Evolutionary conservation across 2,888 invertebrate genomes (phyloP), one percentile per base, ranked within the genome.

Genomic region (Lacanobia wlatinum): DNA sequence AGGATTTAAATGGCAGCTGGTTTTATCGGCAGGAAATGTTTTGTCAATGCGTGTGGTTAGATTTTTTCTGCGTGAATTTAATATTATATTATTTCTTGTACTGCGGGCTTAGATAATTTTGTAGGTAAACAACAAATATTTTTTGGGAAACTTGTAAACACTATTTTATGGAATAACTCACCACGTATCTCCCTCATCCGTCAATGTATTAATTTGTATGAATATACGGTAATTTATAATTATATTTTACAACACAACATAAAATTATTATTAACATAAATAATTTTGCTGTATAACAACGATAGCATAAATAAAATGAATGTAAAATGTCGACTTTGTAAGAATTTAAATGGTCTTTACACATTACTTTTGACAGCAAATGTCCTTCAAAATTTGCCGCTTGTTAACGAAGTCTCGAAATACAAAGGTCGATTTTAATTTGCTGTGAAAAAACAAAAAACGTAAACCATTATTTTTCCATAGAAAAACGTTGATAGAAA

Each of bases 1-100:
- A 48, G 1, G 38, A 52, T 46, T 53, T 56, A 61, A 81, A 81
- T 78, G 78, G 77, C 64, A 48, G 46, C 21, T 40, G 61, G 61
- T 50, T 56, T 71, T 59, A 43, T 48, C 46, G 61, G 5, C 16
- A 71, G 23, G n/a, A 63, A 62, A 78, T 38, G 18, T 58, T 59
- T 53, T 38, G 21, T 14, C n/a, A 8, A n/a, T 43, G n/a, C n/a
- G 38, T 48, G 23, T n/a, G 14, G 5, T 16, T 16, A 43, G 2
- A 12, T 28, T 55, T 43, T 43, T 48, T 53, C 46, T 9, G 5
- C 10, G 18, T 18, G 8, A 10, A 1, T 16, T 16, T 28, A 8
- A 28, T 8, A 18, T 56, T 2, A 5, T 34, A 34, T 43, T 43
- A 1, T 43, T 43, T 43, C 43, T 43, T 43, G 10, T 12, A 4